A percentile compares a stretch with the other conserved stretches of the same genome.
Conservation (phyloP, 64 coral and sea anemone species). For the Montipora efflorescens region DNA sequence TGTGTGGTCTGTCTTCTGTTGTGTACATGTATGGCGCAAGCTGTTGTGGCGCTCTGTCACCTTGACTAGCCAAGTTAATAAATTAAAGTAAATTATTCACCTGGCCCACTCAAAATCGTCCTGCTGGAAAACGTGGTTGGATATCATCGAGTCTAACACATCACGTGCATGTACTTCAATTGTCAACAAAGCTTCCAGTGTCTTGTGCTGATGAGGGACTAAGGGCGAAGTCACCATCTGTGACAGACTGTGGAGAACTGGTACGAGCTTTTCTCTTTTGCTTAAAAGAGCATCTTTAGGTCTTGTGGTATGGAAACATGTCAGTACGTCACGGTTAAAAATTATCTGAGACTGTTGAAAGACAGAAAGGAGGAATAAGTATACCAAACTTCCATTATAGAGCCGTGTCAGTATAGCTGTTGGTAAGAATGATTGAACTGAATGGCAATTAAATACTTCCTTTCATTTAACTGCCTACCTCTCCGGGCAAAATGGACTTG, state of each 20-base stretch:
- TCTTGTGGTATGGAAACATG: conserved; percentile 65
- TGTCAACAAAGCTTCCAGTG: conserved; percentile 88
- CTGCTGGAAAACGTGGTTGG: conserved; percentile 74
- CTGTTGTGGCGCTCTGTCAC: too few relatives aligned
- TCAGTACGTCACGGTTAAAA: conserved; percentile 85
- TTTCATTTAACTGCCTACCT: too few relatives aligned
- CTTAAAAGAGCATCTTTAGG: conserved; percentile 64
- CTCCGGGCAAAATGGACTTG: too few relatives aligned
- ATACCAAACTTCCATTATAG: too few relatives aligned
- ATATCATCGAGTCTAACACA: conserved; percentile 82
- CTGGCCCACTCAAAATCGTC: conserved; percentile 97
- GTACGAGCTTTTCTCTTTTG: conserved; percentile 73
- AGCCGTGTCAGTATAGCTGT: neutral
- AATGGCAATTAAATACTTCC: too few relatives aligned
- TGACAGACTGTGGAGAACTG: conserved; percentile 66
- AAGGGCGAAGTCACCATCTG: conserved; percentile 82
- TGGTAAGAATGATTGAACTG: neutral
- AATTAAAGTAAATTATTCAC: conserved; percentile 6
- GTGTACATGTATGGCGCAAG: too few relatives aligned
- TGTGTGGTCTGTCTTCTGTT: too few relatives aligned
- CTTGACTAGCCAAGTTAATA: too few relatives aligned
- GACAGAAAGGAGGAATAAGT: neutral
- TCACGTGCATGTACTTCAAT: conserved; percentile 91
- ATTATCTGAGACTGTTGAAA: conserved; percentile 86
- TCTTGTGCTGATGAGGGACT: conserved; percentile 67